Evolutionary conservation across 1,140 invertebrate genomes (phyloP).

Genomic region (Ceratina australensis): DNA sequence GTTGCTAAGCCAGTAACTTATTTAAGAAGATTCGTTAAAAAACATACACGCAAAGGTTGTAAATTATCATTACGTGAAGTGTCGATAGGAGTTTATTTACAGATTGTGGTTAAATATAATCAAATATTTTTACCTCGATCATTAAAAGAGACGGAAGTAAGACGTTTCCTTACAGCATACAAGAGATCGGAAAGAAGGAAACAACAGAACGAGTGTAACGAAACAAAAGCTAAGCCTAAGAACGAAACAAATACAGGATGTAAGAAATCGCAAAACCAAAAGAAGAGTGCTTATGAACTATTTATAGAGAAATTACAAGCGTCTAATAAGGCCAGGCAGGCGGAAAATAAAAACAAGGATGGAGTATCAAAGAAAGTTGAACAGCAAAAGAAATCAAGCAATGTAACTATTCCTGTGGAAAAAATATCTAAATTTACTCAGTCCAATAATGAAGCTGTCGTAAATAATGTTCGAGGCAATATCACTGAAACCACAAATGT

Average conservation of each 20-base stretch:
- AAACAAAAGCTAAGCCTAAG: not conserved
- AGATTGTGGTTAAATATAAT: slow-evolving; percentile 49
- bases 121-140: slow-evolving; percentile 55
- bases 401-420: not conserved
- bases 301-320: not conserved
- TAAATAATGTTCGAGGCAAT: not conserved
- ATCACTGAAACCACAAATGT: not conserved
- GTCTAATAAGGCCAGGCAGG: not conserved
- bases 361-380: not conserved
- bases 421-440: not conserved
- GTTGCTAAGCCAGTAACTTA: accelerated
- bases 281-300: not conserved
- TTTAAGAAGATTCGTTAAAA: not conserved
- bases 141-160: not conserved
- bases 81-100: not conserved
- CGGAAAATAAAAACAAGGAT: not conserved
- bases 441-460: not conserved
- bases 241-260: not conserved
- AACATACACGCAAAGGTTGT: not conserved
- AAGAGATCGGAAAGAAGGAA: not conserved
- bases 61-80: accelerated
- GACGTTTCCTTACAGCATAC: not conserved
- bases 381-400: not conserved
- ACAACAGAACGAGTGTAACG: not conserved
- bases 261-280: not conserved